Base-by-base conservation (phyloP, 2,888 invertebrate species). In the Plebejus anna region DNA sequence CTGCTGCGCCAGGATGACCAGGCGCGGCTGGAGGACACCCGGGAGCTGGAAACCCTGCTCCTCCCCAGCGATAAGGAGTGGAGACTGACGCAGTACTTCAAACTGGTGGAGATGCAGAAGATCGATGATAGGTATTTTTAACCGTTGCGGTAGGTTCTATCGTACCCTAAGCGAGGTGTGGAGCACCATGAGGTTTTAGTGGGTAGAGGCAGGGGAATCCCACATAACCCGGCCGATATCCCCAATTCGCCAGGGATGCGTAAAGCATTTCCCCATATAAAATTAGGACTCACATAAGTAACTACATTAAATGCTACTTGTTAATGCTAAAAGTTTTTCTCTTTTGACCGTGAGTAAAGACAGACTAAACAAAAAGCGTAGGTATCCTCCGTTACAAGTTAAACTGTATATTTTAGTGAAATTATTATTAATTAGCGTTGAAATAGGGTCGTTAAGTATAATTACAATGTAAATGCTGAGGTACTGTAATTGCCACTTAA, bases 41-140 rank as follows among this genome's bases (percentile, higher is more conserved):
- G 85, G 55, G 94, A 94, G 79, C 89, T 94, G 13, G 95, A 95
- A 79, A 93, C 94, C 70, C 90, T 96, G 78, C 92, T 96, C 59
- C 89, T 96, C 61, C 96, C 96, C 11, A 96, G 96, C 82, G 96
- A 96, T 82, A 95, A 94, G 80, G 95, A 95, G 57, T 97, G 96
- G 95, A 91, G 96, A 78, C 93, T 95, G 66, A 95, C 95, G 80
- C 95, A 96, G 84, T 97, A 97, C 84, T 96, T 96, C 84, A 91
- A 93, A 78, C 89, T 96, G 79, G 96, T 97, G 22, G 95, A 95
- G 71, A 90, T 95, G 84, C 96, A 96, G 85, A 94, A 96, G 82
- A 87, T 22, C 1, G 51, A 32, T 28, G 28, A 61, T 61, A 11
- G 61, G 61, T 61, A 61, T 28, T 59, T 5, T 59, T 59, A 47